These are phyloP conservation scores for Beris morrisii DNA, from an alignment of 2,888 invertebrate genomes.

Conservation along the genomic window DNA sequence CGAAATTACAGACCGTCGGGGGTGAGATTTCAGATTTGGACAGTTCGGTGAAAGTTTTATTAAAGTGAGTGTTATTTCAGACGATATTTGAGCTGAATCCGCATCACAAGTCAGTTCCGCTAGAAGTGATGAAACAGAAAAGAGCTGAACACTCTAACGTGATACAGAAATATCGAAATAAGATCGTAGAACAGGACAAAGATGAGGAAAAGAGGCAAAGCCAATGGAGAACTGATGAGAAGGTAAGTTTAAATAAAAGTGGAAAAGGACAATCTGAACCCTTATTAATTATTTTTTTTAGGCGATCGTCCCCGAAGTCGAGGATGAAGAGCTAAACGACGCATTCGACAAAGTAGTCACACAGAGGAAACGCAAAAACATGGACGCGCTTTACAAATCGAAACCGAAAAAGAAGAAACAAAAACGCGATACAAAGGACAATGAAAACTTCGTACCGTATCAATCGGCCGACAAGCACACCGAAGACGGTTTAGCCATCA, in stretches of 20 bases:
- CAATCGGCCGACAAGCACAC: constrained; percentile 81
- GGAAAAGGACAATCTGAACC: not conserved
- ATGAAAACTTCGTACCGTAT: constrained; percentile 87
- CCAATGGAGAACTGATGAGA: not conserved
- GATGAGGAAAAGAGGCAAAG: constrained; percentile 45
- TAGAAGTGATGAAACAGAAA: constrained; percentile 85
- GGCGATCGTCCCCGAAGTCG: constrained; percentile 50
- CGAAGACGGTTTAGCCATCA: constrained; percentile 68
- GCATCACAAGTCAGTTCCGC: constrained; percentile 75
- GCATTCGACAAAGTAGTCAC: constrained; percentile 63
- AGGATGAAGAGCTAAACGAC: constrained; percentile 60
- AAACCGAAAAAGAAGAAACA: constrained; percentile 60
- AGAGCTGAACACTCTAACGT: constrained; percentile 69
- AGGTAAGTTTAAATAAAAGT: not conserved
- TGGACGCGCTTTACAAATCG: constrained; percentile 61
- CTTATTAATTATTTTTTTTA: constrained; percentile 31
- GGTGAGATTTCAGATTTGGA: constrained; percentile 43
- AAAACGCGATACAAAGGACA: constrained; percentile 60
- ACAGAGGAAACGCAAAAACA: constrained; percentile 57
- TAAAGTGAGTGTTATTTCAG: constrained; percentile 56
- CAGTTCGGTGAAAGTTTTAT: not conserved
- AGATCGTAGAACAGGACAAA: constrained; percentile 49
- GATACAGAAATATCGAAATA: constrained; percentile 55
- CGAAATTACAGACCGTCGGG: constrained; percentile 51
- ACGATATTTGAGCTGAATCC: constrained; percentile 92